These are phyloP conservation scores for Torymus texanus DNA, from an alignment of 2,888 invertebrate genomes.

Conservation along the genomic window DNA sequence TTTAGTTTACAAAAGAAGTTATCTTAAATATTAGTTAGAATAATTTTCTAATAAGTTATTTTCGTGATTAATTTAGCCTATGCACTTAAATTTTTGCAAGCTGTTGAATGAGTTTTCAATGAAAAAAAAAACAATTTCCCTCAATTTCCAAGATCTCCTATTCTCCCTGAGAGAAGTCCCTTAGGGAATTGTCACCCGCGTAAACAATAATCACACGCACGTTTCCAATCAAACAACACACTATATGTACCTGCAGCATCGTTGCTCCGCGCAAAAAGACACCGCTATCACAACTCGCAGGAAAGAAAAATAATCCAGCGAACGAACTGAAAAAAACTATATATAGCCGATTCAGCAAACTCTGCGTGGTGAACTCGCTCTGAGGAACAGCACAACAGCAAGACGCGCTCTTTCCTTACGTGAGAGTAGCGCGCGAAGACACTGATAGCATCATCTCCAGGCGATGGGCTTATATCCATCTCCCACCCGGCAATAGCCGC, in stretches of 20 bases:
- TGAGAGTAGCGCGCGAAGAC: slow-evolving; percentile 70
- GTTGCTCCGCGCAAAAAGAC: slow-evolving; percentile 23
- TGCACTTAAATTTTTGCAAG: too few species aligned
- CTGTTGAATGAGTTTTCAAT: too few species aligned
- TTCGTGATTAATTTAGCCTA: too few species aligned
- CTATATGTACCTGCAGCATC: slow-evolving; percentile 52
- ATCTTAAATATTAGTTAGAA: too few species aligned
- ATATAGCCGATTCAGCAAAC: too few species aligned
- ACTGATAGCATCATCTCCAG: slow-evolving; percentile 74
- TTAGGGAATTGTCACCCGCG: slow-evolving; percentile 35
- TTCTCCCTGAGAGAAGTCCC: not conserved
- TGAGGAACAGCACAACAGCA: slow-evolving; percentile 4
- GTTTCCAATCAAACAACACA: slow-evolving; percentile 26
- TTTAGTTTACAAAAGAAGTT: too few species aligned
- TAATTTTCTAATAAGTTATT: too few species aligned
- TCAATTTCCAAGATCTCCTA: too few species aligned
- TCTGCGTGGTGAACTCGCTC: not conserved
- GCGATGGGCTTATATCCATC: slow-evolving; percentile 73
- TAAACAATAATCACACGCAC: slow-evolving; percentile 16
- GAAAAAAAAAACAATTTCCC: too few species aligned
- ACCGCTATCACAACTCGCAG: slow-evolving; percentile 26
- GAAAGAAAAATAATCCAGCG: too few species aligned
- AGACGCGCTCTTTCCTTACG: slow-evolving; percentile 56
- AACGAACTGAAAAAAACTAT: too few species aligned
- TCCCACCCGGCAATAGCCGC: slow-evolving; percentile 66